These are phyloP conservation scores for Athene cunicularia DNA, from an alignment of 2,113 vertebrate species.

Conservation along the genomic window DNA sequence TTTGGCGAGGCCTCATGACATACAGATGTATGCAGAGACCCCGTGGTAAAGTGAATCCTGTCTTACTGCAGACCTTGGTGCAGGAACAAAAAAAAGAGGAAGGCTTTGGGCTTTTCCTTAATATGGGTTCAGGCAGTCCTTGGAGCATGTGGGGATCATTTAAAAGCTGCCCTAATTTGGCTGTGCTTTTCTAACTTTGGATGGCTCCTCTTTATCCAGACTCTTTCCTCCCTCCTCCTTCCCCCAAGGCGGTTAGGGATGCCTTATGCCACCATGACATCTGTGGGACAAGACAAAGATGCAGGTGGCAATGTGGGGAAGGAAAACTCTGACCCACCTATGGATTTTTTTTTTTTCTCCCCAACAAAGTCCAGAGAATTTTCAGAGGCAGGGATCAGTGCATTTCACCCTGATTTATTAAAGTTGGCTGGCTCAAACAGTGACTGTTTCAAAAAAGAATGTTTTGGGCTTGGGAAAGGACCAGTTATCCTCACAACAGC, in stretches of 20 bases:
- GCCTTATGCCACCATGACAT: background rate
- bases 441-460: background rate
- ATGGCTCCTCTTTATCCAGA: background rate
- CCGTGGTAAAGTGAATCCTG: background rate
- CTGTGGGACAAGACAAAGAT: background rate
- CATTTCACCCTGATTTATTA: background rate
- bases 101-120: background rate
- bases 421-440: background rate
- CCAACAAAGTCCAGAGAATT: background rate
- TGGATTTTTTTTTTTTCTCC: fast-evolving
- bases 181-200: background rate
- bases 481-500: background rate
- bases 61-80: background rate
- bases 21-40: fast-evolving
- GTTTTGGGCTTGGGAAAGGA: background rate
- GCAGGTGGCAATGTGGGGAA: background rate
- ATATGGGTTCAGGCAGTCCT: background rate
- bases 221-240: background rate
- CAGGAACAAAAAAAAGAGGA: background rate
- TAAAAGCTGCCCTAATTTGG: background rate
- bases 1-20: background rate
- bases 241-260: background rate
- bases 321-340: background rate
- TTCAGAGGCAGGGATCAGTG: background rate
- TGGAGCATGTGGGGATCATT: background rate